These are phyloP conservation scores for Lithophane semibrunnea DNA, from an alignment of 2,888 invertebrate genomes.

Conservation along the genomic window DNA sequence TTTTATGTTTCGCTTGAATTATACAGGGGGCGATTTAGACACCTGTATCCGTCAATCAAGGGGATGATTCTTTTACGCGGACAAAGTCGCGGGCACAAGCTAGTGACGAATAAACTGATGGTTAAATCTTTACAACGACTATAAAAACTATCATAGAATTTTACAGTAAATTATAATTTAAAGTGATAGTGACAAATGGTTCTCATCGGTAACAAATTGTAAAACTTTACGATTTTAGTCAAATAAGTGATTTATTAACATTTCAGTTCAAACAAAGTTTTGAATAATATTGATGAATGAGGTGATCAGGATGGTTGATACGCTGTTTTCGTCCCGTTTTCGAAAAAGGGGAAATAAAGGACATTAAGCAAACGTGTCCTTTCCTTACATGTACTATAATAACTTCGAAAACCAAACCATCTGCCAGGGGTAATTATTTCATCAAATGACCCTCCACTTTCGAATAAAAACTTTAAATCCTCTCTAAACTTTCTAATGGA, in stretches of 20 bases:
- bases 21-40: no score
- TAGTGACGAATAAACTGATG: neutral
- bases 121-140: neutral
- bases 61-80: no score
- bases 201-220: constrained; percentile 6
- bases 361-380: no score
- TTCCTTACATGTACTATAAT: no score
- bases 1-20: no score
- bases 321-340: neutral
- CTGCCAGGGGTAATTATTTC: no score
- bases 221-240: constrained; percentile 41
- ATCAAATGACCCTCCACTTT: neutral
- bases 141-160: neutral
- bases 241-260: constrained; percentile 21
- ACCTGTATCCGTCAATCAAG: no score
- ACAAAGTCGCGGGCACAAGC: no score
- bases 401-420: no score
- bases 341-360: neutral
- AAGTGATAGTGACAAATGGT: constrained; percentile 13
- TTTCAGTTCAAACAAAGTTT: constrained; percentile 16
- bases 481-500: neutral
- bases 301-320: neutral
- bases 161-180: neutral
- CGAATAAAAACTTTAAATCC: neutral
- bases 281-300: neutral